A percentile compares a stretch with the other conserved stretches of the same genome.
phyloP scores from a whole-genome alignment of 2,888 invertebrate genomes.

The Harpalus rufipes region DNA sequence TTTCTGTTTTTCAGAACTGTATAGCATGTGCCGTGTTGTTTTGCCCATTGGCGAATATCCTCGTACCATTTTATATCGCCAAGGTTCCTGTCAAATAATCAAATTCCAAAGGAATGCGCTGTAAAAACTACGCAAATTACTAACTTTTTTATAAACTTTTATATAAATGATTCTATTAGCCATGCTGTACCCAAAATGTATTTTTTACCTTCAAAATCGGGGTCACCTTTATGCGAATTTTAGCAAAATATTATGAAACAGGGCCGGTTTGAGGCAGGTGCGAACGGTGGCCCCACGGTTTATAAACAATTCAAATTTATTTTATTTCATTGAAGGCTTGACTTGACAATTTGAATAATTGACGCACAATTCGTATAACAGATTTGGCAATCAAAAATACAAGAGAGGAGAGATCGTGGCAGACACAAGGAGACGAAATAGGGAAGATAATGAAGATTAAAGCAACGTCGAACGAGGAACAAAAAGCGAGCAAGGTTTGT shows the following conservation, averaged over 20 bases:
- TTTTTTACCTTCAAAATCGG: constrained; percentile 51
- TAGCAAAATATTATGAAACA: neutral
- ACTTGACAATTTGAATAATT: too few relatives aligned
- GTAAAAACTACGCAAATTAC: constrained; percentile 19
- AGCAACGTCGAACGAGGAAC: too few relatives aligned
- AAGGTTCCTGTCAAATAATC: constrained; percentile 58
- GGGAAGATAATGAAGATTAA: too few relatives aligned
- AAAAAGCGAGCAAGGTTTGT: too few relatives aligned
- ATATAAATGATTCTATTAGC: constrained; percentile 48
- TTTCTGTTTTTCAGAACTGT: constrained; percentile 17
- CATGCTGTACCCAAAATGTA: constrained; percentile 8
- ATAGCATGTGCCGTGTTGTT: constrained; percentile 34
- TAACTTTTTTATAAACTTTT: neutral
- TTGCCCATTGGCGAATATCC: constrained; percentile 54
- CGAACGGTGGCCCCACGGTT: too few relatives aligned
- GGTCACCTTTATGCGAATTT: constrained; percentile 35
- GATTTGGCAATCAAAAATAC: too few relatives aligned
- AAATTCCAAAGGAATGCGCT: constrained; percentile 46
- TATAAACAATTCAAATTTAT: too few relatives aligned
- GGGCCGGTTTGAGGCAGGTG: too few relatives aligned
- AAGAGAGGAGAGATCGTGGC: too few relatives aligned
- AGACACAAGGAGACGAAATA: too few relatives aligned
- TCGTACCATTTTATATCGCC: constrained; percentile 49
- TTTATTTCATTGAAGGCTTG: too few relatives aligned
- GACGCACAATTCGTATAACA: too few relatives aligned